These are phyloP conservation scores for Oncorhynchus mykiss DNA, from an alignment of 2,113 vertebrate genomes.

Conservation along the genomic window DNA sequence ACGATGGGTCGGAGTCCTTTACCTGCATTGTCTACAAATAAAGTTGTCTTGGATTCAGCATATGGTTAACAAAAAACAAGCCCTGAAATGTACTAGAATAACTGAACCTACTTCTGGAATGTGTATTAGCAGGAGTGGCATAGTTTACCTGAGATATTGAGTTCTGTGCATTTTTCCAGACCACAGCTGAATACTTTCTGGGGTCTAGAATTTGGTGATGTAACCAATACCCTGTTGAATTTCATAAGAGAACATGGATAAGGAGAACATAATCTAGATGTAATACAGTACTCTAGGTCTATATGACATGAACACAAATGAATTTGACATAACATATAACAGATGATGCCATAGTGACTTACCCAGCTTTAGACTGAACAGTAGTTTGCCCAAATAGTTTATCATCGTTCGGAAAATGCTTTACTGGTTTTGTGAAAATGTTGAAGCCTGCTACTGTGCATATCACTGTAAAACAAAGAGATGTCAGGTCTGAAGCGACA, in stretches of 20 bases:
- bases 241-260: slow-evolving; percentile 7
- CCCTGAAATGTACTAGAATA: neutral
- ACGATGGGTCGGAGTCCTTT: slow-evolving; percentile 34
- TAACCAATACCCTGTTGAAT: slow-evolving; percentile 40
- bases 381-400: slow-evolving; percentile 50
- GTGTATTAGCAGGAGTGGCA: neutral
- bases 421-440: slow-evolving; percentile 30
- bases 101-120: neutral
- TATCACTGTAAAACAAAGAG: slow-evolving; percentile 30
- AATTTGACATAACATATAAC: neutral
- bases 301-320: neutral
- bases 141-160: slow-evolving; percentile 14
- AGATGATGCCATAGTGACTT: neutral
- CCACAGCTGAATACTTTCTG: slow-evolving; percentile 31
- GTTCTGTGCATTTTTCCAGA: neutral
- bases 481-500: neutral
- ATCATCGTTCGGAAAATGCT: slow-evolving; percentile 24
- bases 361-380: slow-evolving; percentile 47
- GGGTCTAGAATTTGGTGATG: slow-evolving; percentile 29
- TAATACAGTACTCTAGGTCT: neutral
- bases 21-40: slow-evolving; percentile 3
- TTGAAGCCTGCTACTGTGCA: slow-evolving; percentile 42
- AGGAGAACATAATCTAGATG: neutral
- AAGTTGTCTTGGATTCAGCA: slow-evolving; percentile 1
- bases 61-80: neutral